phyloP scores from a whole-genome alignment of 2,888 invertebrate species.

The Dione vanillae region DNA sequence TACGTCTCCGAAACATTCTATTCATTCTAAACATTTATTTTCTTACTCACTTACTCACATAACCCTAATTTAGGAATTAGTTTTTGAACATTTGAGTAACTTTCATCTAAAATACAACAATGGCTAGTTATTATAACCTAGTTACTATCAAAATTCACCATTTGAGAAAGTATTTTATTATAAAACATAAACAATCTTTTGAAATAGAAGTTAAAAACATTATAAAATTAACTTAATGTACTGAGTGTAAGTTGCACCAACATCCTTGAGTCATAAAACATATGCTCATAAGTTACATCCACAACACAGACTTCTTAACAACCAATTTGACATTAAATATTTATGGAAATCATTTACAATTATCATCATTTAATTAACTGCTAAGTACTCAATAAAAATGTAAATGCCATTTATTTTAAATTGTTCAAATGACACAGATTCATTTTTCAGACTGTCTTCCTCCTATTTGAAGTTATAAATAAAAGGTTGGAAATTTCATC shows the following conservation, averaged over 20 bases:
- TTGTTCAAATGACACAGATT: constrained; percentile 23
- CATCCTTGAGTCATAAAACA: constrained; percentile 2
- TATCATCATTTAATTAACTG: constrained; percentile 19
- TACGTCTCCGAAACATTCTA: too few relatives aligned
- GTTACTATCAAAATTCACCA: neutral
- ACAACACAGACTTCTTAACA: constrained; percentile 3
- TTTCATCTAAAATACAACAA: neutral
- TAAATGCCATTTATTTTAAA: constrained; percentile 19
- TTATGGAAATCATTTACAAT: constrained; percentile 8
- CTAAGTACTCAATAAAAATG: constrained; percentile 10
- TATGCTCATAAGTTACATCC: constrained; percentile 1
- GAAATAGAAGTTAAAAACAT: neutral
- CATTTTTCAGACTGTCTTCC: neutral
- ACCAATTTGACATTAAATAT: constrained; percentile 9
- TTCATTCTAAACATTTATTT: too few relatives aligned
- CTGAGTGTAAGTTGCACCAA: neutral
- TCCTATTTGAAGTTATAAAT: constrained; percentile 2
- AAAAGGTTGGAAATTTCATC: constrained; percentile 6
- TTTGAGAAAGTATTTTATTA: neutral
- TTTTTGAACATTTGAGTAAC: neutral
- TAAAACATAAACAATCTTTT: neutral
- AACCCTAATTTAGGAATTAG: neutral
- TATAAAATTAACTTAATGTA: neutral
- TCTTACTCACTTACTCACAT: neutral
- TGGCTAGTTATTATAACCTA: neutral